Conservation (phyloP, 2,113 vertebrate species). For the Microtus pennsylvanicus region DNA sequence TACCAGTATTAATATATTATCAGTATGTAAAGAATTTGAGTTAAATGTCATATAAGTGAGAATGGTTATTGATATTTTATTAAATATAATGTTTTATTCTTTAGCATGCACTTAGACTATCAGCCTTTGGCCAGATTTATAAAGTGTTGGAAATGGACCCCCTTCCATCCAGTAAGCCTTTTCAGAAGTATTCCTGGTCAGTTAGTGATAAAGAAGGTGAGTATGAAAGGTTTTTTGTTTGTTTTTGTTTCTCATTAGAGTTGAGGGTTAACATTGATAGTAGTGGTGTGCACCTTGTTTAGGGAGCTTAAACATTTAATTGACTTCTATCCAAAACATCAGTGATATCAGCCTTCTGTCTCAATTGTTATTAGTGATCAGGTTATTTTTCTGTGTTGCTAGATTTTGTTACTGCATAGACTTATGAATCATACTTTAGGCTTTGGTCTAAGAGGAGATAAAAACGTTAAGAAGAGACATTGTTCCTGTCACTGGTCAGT, state of each 20-base stretch:
- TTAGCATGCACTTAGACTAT: constrained; percentile 95
- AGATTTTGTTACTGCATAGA: constrained; percentile 7
- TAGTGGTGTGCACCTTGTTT: background rate
- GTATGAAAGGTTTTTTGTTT: constrained; percentile 53
- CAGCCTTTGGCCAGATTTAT: constrained; percentile 99
- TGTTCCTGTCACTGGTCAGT: background rate
- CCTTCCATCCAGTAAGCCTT: constrained; percentile 97
- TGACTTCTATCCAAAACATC: background rate
- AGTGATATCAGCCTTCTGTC: background rate
- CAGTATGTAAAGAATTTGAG: constrained; percentile 56
- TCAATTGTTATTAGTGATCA: constrained; percentile 50
- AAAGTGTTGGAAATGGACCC: constrained; percentile 99
- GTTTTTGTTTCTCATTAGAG: background rate
- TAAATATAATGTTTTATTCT: constrained; percentile 77
- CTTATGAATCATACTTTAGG: background rate
- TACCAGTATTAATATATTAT: constrained; percentile 32
- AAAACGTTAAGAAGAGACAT: background rate
- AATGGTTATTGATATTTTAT: constrained; percentile 60
- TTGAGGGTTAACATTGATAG: background rate
- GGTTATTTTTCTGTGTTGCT: background rate
- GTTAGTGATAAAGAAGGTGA: constrained; percentile 97
- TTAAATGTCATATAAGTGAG: constrained; percentile 57
- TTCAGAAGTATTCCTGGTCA: constrained; percentile 97
- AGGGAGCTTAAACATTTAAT: background rate
- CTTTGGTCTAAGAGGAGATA: background rate